Percentiles rank a stretch among this genome's conserved stretches.
Evolutionary conservation across 2,113 vertebrate species (phyloP).

Genomic region (Pseudonaja textilis): DNA sequence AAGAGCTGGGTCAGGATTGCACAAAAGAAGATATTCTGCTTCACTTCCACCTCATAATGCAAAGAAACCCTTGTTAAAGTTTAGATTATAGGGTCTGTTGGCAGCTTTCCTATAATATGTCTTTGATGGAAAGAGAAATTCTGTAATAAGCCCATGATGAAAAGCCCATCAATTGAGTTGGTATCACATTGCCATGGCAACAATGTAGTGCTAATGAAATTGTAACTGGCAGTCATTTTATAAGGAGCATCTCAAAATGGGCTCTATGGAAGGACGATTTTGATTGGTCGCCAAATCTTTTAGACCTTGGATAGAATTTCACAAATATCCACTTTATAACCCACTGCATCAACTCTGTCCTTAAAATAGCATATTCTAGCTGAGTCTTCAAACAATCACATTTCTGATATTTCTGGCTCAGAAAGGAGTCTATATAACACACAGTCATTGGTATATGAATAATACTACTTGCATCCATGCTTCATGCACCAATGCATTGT

Average conservation of each 20-base stretch:
- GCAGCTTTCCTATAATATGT: constrained; percentile 48
- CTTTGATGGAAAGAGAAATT: constrained; percentile 60
- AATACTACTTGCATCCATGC: neutral
- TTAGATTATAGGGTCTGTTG: constrained; percentile 45
- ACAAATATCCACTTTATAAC: constrained; percentile 12
- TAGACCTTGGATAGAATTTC: constrained; percentile 39
- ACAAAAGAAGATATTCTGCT: constrained; percentile 23
- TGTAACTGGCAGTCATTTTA: constrained; percentile 62
- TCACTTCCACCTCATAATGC: constrained; percentile 34
- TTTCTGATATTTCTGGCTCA: constrained; percentile 6
- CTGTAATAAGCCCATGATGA: constrained; percentile 59
- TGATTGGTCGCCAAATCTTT: constrained; percentile 40
- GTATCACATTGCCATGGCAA: constrained; percentile 64
- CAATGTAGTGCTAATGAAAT: constrained; percentile 65
- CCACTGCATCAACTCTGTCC: constrained; percentile 33
- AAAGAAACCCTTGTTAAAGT: constrained; percentile 34
- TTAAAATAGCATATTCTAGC: constrained; percentile 14
- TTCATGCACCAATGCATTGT: neutral
- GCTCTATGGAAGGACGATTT: constrained; percentile 45
- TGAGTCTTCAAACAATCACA: neutral
- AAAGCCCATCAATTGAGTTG: constrained; percentile 63
- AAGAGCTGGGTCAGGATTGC: constrained; percentile 35
- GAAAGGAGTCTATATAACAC: constrained; percentile 11
- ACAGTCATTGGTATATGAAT: neutral
- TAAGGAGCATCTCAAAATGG: constrained; percentile 55